These are phyloP conservation scores for Cydia amplana DNA, from an alignment of 1,140 invertebrate genomes.

Conservation along the genomic window DNA sequence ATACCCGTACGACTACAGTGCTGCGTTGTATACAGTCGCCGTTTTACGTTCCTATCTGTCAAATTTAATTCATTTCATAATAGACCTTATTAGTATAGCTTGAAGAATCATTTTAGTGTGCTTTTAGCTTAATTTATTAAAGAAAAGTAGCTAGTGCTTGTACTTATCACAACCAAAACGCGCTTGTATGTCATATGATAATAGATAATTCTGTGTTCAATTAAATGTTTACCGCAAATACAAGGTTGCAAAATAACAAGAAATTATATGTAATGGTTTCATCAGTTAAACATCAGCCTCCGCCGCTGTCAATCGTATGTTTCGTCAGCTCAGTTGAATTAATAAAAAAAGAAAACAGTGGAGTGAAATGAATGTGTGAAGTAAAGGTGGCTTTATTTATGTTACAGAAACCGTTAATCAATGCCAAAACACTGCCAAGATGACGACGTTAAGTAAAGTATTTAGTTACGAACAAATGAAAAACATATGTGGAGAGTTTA, in stretches of 20 bases:
- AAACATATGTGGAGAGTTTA: constrained; percentile 76
- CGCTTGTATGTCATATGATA: neutral
- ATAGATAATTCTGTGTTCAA: constrained; percentile 17
- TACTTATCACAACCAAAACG: neutral
- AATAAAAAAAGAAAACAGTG: neutral
- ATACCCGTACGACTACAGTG: too few species aligned
- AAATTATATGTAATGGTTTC: constrained; percentile 23
- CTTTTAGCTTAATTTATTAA: neutral
- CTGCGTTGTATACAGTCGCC: neutral
- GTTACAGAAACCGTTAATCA: constrained; percentile 22
- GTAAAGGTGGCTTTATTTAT: constrained; percentile 6
- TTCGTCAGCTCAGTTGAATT: neutral
- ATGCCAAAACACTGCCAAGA: constrained; percentile 39
- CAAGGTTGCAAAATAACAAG: constrained; percentile 27
- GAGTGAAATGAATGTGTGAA: neutral
- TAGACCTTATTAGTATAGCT: neutral
- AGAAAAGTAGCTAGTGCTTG: neutral
- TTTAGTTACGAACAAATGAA: constrained; percentile 68
- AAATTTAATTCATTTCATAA: neutral
- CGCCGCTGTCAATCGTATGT: neutral
- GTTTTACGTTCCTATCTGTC: neutral
- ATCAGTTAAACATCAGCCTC: constrained; percentile 18
- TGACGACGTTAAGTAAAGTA: constrained; percentile 62
- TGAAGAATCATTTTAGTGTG: neutral
- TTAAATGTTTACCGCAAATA: constrained; percentile 18